A percentile compares a stretch with the other conserved stretches of the same genome.
phyloP scores from a whole-genome alignment of 2,797 vertebrate genomes.

The Pseudomugil tenellus region DNA sequence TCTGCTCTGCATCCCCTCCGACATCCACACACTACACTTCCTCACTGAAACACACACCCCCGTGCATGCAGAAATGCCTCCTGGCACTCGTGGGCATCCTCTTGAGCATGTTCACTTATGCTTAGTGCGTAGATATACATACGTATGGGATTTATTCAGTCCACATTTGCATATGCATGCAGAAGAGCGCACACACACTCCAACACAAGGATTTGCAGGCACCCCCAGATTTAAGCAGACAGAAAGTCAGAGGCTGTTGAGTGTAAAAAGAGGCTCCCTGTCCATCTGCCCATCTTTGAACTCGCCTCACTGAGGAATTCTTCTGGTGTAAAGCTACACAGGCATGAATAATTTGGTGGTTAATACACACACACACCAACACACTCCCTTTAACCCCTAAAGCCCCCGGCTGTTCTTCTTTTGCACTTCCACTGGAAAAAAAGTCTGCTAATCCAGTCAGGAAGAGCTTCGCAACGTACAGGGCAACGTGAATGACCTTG shows the following conservation, averaged over 20 bases:
- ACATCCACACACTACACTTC: conserved; percentile 33
- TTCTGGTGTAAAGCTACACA: conserved; percentile 37
- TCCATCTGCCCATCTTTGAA: conserved; percentile 63
- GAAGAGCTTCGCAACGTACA: not conserved
- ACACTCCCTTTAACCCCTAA: conserved; percentile 22
- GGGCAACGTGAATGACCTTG: not conserved
- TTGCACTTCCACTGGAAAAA: not conserved
- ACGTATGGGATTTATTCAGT: conserved; percentile 12
- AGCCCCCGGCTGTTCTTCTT: conserved; percentile 10
- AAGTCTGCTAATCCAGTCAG: not conserved
- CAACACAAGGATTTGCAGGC: conserved; percentile 16
- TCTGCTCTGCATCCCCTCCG: conserved; percentile 43
- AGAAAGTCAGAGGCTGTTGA: conserved; percentile 41
- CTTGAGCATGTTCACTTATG: conserved; percentile 14
- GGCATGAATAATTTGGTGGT: conserved; percentile 44
- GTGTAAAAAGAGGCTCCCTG: conserved; percentile 43
- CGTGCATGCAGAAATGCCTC: conserved; percentile 8
- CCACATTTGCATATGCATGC: conserved; percentile 2
- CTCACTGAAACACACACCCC: conserved; percentile 2
- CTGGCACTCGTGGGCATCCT: conserved; percentile 3
- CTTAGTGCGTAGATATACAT: conserved; percentile 9
- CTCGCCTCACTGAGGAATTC: conserved; percentile 38
- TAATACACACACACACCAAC: conserved; percentile 6
- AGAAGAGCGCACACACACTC: not conserved
- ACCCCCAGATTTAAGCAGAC: conserved; percentile 29